Conservation (phyloP, 2,113 vertebrate genomes). For the Corythornis madagascariensis region DNA sequence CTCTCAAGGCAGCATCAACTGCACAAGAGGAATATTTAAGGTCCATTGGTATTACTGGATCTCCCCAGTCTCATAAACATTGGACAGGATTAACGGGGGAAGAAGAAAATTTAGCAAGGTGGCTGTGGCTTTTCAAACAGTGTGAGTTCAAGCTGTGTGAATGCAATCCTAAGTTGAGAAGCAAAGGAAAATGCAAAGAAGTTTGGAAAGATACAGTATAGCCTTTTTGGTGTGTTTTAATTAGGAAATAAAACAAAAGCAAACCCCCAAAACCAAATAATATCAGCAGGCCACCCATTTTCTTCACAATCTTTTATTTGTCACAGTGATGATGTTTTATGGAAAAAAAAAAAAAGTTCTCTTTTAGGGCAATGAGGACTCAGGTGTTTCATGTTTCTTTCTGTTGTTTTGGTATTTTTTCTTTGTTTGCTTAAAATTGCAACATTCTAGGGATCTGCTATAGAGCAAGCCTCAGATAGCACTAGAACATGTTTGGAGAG, state of each 20-base stretch:
- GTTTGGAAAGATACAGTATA: not conserved
- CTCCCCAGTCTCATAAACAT: not conserved
- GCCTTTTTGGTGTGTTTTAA: not conserved
- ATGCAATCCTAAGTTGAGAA: not conserved
- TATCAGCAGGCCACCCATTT: not conserved
- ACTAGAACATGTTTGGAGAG: not conserved
- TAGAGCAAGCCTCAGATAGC: not conserved
- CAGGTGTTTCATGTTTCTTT: not conserved
- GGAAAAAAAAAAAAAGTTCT: not conserved
- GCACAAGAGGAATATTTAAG: not conserved
- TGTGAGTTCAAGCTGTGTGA: not conserved
- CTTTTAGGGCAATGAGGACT: not conserved
- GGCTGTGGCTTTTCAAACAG: not conserved
- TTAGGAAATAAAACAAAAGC: not conserved
- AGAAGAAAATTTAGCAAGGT: not conserved
- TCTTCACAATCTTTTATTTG: not conserved
- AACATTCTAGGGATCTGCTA: not conserved
- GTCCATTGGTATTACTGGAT: accelerated
- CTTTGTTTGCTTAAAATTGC: not conserved
- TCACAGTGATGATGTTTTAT: not conserved
- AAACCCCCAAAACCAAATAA: not conserved
- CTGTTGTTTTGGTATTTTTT: too few species aligned
- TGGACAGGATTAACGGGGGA: too few species aligned
- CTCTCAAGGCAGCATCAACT: not conserved
- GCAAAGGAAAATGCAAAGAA: not conserved